Conservation (phyloP, 2,113 vertebrate species). For the Scopus umbretta region DNA sequence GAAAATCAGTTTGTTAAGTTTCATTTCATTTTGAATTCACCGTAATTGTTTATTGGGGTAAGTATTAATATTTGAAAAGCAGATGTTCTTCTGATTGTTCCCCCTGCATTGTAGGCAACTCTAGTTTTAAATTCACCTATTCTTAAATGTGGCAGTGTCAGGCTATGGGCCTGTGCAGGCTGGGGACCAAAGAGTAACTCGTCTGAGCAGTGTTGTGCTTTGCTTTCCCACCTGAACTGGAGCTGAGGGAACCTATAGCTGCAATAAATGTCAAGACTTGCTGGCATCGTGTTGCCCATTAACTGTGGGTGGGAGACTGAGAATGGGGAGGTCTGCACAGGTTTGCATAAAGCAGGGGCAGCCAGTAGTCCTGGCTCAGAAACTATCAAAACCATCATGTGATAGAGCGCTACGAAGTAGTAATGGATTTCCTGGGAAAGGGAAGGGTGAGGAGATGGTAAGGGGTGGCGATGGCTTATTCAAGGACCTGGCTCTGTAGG, state of each 20-base stretch:
- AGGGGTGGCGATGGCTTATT: neutral
- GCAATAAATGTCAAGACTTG: neutral
- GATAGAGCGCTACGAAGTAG: neutral
- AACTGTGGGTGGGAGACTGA: neutral
- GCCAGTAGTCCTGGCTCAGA: neutral
- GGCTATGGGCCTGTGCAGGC: neutral
- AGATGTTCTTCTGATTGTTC: neutral
- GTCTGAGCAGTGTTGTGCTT: neutral
- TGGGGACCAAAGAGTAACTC: neutral
- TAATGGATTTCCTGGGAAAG: neutral
- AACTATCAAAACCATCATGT: neutral
- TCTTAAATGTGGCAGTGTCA: neutral
- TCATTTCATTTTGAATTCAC: neutral
- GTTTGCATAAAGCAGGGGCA: neutral
- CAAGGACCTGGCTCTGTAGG: rapidly evolving
- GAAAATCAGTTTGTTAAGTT: neutral
- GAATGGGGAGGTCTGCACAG: neutral
- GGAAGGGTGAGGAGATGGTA: neutral
- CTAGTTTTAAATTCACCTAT: neutral
- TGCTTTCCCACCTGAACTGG: neutral
- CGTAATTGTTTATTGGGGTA: neutral
- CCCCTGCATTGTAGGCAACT: neutral
- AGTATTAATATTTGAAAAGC: neutral
- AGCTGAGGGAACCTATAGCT: neutral
- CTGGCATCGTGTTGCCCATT: neutral